Percentiles rank a stretch among this genome's conserved stretches.
These are phyloP conservation scores for Macrotus californicus DNA, from an alignment of 2,113 vertebrate genomes.

Conservation along the genomic window DNA sequence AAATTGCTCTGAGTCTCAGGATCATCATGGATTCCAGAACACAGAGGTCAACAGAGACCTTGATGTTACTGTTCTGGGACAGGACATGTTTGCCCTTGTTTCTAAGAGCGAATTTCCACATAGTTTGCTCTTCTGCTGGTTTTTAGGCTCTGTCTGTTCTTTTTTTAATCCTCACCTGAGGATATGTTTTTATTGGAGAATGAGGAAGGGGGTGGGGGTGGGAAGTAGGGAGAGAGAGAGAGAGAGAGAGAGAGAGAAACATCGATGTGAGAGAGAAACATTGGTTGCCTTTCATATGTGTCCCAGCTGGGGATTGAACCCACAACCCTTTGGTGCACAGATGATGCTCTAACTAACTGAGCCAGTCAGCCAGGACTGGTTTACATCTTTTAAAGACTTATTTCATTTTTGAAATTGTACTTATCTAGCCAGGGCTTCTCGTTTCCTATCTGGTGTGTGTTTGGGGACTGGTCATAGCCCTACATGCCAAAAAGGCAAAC, in stretches of 20 bases:
- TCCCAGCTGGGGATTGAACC: too few species aligned
- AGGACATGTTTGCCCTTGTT: not conserved
- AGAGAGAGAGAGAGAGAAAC: too few species aligned
- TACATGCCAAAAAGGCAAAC: not conserved
- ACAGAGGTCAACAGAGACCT: not conserved
- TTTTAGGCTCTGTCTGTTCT: not conserved
- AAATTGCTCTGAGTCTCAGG: not conserved
- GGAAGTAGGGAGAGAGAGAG: too few species aligned
- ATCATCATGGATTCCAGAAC: not conserved
- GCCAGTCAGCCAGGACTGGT: too few species aligned
- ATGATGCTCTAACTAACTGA: too few species aligned
- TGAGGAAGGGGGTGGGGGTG: too few species aligned
- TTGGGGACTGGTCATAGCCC: not conserved
- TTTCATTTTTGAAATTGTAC: conserved; percentile 11
- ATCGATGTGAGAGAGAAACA: too few species aligned
- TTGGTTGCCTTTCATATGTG: too few species aligned
- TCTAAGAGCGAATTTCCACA: not conserved
- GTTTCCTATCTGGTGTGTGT: not conserved
- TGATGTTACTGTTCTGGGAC: not conserved
- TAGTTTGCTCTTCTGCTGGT: not conserved
- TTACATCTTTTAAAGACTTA: not conserved
- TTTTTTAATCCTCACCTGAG: too few species aligned
- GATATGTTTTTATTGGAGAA: too few species aligned
- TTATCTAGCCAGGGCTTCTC: not conserved
- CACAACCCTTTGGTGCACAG: too few species aligned